Evolutionary conservation across 2,797 vertebrate genomes (phyloP), one percentile per base, ranked within the genome.

Genomic region (Myiotriccus ornatus): DNA sequence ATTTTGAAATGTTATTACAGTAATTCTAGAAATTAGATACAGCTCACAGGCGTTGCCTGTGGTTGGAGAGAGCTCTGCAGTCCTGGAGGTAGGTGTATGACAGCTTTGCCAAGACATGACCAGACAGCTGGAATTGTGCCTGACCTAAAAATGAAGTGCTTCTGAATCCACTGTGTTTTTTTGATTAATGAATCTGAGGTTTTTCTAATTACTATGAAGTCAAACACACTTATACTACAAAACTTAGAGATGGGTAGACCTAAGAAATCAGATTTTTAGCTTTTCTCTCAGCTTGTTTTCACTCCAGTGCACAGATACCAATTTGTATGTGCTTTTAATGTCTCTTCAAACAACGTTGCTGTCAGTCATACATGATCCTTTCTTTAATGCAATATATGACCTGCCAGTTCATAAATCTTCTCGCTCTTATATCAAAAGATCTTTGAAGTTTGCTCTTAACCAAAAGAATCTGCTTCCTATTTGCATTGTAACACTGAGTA

Each of bases 81-180:
- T 71, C 23, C 39, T 91, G 39, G 25, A 70, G 27, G 63, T 32
- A 32, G 17, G 59, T 52, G 28, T 35, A 7, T 0, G 0, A 41
- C 16, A 70, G 43, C 50, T 90, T 85, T 93, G 81, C 71, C 77
- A 92, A 84, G 60, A 52, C 5, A 8, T 67, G 49, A 50, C 41
- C 32, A 89, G 89, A 78, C 77, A 91, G 49, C 53, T 96, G 70
- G 75, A 87, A 75, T 67, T 52, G 57, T 92, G 77, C 77, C 77
- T 43, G 9, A 10, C 56, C 44, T 47, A 44, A 81, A 87, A 79
- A 69, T 14, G 3, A 74, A 64, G 63, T 32, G n/a, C 24, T 95
- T n/a, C 71, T 63, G 53, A 69, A 73, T 85, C 62, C 19, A 16
- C 16, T 93, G 4, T 4, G 59, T 89, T 86, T 63, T n/a, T 81